phyloP scores from a whole-genome alignment of 2,113 vertebrate species.

The Ptychochromis oligacanthus region DNA sequence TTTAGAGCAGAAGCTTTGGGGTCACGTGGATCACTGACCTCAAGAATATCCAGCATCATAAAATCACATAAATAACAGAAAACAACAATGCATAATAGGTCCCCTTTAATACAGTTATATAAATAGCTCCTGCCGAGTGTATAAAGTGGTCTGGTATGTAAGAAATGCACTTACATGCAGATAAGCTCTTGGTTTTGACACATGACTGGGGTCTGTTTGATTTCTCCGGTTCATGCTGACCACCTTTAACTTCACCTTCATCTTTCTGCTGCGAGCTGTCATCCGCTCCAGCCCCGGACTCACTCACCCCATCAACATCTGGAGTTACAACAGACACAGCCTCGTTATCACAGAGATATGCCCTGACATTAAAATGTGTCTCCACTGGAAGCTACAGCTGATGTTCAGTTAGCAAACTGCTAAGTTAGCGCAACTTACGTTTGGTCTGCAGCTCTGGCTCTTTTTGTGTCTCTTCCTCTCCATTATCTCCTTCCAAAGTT shows the following conservation, averaged over 20 bases:
- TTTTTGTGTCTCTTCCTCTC: background rate
- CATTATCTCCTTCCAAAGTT: constrained; percentile 17
- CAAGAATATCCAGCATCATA: too few species aligned
- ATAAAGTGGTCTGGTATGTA: too few species aligned
- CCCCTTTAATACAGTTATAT: background rate
- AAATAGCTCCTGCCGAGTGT: background rate
- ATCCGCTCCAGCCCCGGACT: background rate
- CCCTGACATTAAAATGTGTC: background rate
- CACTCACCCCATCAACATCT: background rate
- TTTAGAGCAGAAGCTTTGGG: background rate
- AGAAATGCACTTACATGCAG: constrained; percentile 48
- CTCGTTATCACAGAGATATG: background rate
- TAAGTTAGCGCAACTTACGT: constrained; percentile 38
- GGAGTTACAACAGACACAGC: background rate
- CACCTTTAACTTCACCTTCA: constrained; percentile 5
- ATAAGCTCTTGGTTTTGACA: constrained; percentile 1
- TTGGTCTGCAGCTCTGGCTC: background rate
- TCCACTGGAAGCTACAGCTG: background rate
- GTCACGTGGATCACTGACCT: accelerated
- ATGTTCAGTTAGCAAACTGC: constrained; percentile 9
- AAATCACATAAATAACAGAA: too few species aligned
- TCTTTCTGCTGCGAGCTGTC: constrained; percentile 13
- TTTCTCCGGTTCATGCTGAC: constrained; percentile 1
- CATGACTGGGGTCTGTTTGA: background rate
- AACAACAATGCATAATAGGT: too few species aligned